phyloP scores from a whole-genome alignment of 2,113 vertebrate species.

The Boleophthalmus pectinirostris region DNA sequence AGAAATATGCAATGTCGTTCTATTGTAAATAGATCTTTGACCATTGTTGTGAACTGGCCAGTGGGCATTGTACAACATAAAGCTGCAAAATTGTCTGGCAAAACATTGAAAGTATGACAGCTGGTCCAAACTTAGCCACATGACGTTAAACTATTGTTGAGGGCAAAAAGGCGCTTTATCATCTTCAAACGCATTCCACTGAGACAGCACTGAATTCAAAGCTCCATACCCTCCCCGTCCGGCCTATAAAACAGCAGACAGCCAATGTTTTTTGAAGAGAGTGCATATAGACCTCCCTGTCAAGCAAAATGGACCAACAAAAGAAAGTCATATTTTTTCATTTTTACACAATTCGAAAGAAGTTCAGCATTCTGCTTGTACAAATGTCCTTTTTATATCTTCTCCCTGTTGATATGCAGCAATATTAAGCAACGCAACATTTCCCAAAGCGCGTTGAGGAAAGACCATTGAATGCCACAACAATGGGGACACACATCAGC shows the following conservation, averaged over 20 bases:
- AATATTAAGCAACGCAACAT: slow-evolving; percentile 31
- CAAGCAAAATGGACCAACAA: slow-evolving; percentile 17
- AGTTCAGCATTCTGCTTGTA: slow-evolving; percentile 8
- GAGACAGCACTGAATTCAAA: slow-evolving; percentile 32
- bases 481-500: slow-evolving; percentile 30
- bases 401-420: slow-evolving; percentile 24
- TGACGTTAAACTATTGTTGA: slow-evolving; percentile 25
- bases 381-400: slow-evolving; percentile 22
- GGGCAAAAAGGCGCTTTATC: slow-evolving; percentile 46
- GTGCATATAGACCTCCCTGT: neutral
- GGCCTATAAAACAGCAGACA: slow-evolving; percentile 34
- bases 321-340: slow-evolving; percentile 18
- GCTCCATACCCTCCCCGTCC: slow-evolving; percentile 40
- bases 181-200: slow-evolving; percentile 48
- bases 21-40: neutral
- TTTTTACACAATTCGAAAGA: slow-evolving; percentile 14
- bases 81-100: slow-evolving; percentile 17
- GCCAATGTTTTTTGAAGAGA: slow-evolving; percentile 15
- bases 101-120: slow-evolving; percentile 18
- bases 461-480: slow-evolving; percentile 43
- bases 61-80: slow-evolving; percentile 32
- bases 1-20: neutral
- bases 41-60: slow-evolving; percentile 27
- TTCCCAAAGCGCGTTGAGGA: slow-evolving; percentile 43
- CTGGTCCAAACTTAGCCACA: slow-evolving; percentile 27